Evolutionary conservation across 1,140 invertebrate genomes (phyloP).

Genomic region (Panulirus ornatus): DNA sequence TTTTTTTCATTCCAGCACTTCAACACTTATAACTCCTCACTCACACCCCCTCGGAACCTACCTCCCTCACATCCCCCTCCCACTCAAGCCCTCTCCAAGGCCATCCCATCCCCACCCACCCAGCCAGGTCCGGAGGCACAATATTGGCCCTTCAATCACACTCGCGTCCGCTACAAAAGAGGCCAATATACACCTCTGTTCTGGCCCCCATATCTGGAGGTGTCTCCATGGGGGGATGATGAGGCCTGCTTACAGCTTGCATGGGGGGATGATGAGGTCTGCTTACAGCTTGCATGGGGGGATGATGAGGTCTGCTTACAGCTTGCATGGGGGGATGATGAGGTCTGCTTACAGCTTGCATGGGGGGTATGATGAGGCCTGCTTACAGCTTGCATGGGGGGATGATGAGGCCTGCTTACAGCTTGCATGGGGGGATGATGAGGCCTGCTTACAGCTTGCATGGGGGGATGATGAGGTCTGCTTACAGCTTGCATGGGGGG

Average conservation of each 20-base stretch:
- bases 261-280: background rate
- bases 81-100: background rate
- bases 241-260: background rate
- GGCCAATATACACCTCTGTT: background rate
- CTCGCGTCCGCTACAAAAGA: background rate
- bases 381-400: background rate
- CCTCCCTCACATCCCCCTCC: background rate
- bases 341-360: background rate
- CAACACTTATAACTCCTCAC: background rate
- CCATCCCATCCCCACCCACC: background rate
- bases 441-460: background rate
- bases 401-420: background rate
- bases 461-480: background rate
- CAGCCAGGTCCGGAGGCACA: background rate
- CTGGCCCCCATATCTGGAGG: background rate
- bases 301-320: background rate
- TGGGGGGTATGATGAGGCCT: background rate
- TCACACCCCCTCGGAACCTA: background rate
- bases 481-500: background rate
- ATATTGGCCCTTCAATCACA: background rate
- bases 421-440: constrained; percentile 7
- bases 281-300: no score
- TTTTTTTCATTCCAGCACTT: background rate
- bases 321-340: constrained; percentile 7
- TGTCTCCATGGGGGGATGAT: constrained; percentile 2